Conservation (phyloP, 2,113 vertebrate species). For the Leucopsar rothschildi region DNA sequence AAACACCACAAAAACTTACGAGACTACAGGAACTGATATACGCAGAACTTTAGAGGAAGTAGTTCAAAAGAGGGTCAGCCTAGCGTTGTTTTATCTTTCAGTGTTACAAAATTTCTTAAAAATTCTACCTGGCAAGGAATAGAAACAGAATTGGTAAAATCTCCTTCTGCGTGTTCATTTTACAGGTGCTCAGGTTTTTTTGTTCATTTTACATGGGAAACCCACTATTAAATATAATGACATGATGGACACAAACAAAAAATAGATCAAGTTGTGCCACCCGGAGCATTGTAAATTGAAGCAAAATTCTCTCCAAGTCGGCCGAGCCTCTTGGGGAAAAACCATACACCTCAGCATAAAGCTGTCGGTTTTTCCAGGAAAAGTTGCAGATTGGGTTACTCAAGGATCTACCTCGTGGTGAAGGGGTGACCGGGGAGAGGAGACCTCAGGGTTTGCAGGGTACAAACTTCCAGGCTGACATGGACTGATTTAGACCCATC, state of each 20-base stretch:
- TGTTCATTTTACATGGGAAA: neutral
- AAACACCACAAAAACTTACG: neutral
- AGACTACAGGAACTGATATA: neutral
- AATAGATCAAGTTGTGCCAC: neutral
- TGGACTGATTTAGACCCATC: neutral
- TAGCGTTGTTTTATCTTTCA: neutral
- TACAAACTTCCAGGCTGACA: neutral
- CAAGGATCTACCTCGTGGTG: neutral
- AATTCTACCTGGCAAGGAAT: neutral
- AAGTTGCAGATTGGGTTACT: neutral
- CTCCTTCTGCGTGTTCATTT: neutral
- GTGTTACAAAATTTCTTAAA: neutral
- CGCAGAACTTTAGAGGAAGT: neutral
- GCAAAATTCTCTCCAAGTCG: neutral
- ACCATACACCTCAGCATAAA: neutral
- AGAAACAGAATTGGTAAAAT: neutral
- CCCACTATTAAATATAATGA: neutral
- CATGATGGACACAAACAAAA: neutral
- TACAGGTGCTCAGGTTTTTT: neutral
- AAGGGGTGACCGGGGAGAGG: neutral
- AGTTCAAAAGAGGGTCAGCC: neutral
- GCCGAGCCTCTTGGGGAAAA: neutral
- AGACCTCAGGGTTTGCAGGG: neutral
- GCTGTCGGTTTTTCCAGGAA: neutral
- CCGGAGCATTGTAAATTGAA: neutral